Evolutionary conservation across 2,888 invertebrate genomes (phyloP), one percentile per base, ranked within the genome.

Genomic region (Lycia hirtaria): DNA sequence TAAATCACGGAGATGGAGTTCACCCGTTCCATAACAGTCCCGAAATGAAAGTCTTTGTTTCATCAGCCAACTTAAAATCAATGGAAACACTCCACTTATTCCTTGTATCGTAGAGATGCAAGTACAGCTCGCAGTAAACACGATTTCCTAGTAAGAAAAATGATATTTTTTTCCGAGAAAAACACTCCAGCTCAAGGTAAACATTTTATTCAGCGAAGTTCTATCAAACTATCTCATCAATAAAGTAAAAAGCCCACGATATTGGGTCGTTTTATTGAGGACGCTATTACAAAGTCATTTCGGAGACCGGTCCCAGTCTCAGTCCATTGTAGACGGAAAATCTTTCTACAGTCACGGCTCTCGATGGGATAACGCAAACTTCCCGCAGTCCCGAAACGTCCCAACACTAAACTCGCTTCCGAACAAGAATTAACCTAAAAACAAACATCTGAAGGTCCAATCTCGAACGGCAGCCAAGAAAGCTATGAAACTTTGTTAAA

Each of bases 401-500:
- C 61, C 69, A 87, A 70, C 72, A 76, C 64, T 71, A 64, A 70
- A 59, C 53, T 75, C 61, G 69, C 73, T 71, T 72, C 62, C 80
- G 80, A 78, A 78, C 81, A 71, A 90, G 80, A 85, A 86, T 81
- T 83, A 78, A 86, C 86, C 80, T 76, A 88, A 89, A 83, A 74
- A 55, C 71, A 71, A 61, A 71, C 71, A 69, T 62, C 76, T 75
- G 78, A 88, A 73, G 84, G 87, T 81, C 68, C 81, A 87, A 84
- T 86, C 80, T 90, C 83, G 75, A 71, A 69, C 75, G 74, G 76
- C 86, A 68, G 66, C 77, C 79, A 80, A 86, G 87, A 91, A 90
- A 88, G 91, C 91, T 90, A 91, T 91, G 92, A 92, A 92, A 92
- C 92, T 92, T 92, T 92, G 92, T 92, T 92, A 91, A 92, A 91